These are phyloP conservation scores for Eulemur mongoz DNA, from an alignment of 2,797 vertebrate genomes.

Conservation along the genomic window DNA sequence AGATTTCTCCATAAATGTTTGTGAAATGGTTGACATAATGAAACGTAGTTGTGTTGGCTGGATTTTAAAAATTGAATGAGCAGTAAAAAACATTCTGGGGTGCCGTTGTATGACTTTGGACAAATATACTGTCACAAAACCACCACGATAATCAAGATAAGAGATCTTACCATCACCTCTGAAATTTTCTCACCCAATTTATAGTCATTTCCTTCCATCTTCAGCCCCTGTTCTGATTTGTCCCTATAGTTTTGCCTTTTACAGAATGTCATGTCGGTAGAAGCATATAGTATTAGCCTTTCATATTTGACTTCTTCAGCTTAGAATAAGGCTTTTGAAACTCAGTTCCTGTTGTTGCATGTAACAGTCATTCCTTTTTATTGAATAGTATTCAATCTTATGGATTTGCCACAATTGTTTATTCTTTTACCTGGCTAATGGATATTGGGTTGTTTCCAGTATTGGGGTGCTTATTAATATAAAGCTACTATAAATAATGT, in stretches of 20 bases:
- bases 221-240: background rate
- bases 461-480: background rate
- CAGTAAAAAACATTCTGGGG: background rate
- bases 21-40: background rate
- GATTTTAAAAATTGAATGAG: background rate
- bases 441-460: background rate
- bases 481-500: background rate
- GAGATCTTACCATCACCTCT: background rate
- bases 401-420: background rate
- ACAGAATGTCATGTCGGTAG: background rate
- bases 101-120: background rate
- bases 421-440: background rate
- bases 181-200: background rate
- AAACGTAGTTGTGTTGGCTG: background rate
- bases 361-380: background rate
- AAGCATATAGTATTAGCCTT: background rate
- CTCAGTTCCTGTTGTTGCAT: background rate
- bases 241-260: background rate
- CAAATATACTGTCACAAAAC: background rate
- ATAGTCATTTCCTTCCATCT: background rate
- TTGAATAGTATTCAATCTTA: background rate
- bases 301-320: background rate
- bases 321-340: slow-evolving; percentile 3
- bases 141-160: background rate
- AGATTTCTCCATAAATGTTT: background rate